Evolutionary conservation across 2,888 invertebrate species (phyloP).

Genomic region (Notocelia uddmanniana): DNA sequence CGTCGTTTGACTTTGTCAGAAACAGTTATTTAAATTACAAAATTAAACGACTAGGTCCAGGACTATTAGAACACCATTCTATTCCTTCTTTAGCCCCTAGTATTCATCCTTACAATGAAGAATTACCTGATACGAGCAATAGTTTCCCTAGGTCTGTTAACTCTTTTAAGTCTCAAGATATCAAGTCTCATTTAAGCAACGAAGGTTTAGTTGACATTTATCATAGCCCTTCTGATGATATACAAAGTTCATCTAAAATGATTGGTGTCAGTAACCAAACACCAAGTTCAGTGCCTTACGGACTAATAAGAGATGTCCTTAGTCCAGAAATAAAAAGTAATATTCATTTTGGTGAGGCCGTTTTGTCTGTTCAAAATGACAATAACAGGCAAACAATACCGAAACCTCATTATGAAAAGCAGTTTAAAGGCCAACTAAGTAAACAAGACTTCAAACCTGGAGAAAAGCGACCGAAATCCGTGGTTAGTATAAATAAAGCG

Average conservation of each 20-base stretch:
- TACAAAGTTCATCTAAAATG: slow-evolving; percentile 57
- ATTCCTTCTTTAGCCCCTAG: slow-evolving; percentile 55
- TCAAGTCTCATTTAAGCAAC: slow-evolving; percentile 45
- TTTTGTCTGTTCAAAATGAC: neutral
- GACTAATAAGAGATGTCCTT: slow-evolving; percentile 47
- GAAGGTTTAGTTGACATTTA: slow-evolving; percentile 64
- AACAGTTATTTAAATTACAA: slow-evolving; percentile 68
- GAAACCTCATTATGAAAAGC: neutral
- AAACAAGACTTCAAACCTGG: neutral
- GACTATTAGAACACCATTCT: slow-evolving; percentile 66
- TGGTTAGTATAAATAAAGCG: slow-evolving; percentile 8
- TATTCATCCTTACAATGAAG: slow-evolving; percentile 47
- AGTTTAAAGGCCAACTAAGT: neutral
- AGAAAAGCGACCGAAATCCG: neutral
- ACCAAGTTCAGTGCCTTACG: slow-evolving; percentile 47
- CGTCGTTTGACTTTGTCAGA: slow-evolving; percentile 61
- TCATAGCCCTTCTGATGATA: slow-evolving; percentile 57
- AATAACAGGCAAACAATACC: slow-evolving; percentile 51
- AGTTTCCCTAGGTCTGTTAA: neutral
- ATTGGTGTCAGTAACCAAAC: slow-evolving; percentile 47
- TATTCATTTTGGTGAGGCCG: slow-evolving; percentile 20
- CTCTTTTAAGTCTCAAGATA: neutral
- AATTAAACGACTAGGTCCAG: slow-evolving; percentile 61
- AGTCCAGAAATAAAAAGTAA: slow-evolving; percentile 48
- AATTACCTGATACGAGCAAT: slow-evolving; percentile 26